Base-by-base conservation (phyloP, 1,140 invertebrate genomes). In the Drosophila watanabei region DNA sequence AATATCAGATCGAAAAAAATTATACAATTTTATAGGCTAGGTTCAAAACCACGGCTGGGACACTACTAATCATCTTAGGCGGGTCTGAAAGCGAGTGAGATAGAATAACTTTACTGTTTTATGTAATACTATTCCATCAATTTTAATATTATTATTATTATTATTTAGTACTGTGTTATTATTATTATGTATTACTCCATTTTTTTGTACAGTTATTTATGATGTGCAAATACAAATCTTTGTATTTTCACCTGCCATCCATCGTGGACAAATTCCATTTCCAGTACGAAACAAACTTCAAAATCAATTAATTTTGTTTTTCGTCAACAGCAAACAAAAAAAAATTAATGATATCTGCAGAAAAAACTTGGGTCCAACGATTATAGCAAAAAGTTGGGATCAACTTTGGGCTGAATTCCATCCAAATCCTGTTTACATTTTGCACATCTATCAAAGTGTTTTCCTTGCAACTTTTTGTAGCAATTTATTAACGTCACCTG, bases 401-500 rank as follows among this genome's bases (percentile, higher is more conserved):
- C 75, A 85, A 60, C 63, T 71, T 24, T 73, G 75, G 59, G 37
- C 18, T 43, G 33, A 45, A 52, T 73, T 61, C 32, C 65, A 56
- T 51, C 39, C 45, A 62, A 52, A 59, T 72, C 57, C 60, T 28
- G 60, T 59, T 75, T 78, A 48, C 69, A 51, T 39, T 69, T 65
- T 69, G 9, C 62, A 48, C 85, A 89, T 86, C 85, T 85, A 91
- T 91, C 85, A 92, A 57, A 54, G 43, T 69, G 75, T 68, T 77
- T 78, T 65, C 75, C 70, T 76, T 85, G 54, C 66, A 54, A 73
- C 84, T 91, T 88, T 83, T 70, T 57, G 66, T 14, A n/a, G 76
- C 80, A 88, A 91, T 88, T 84, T 91, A 82, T 91, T 83, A 61
- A 80, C 75, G 80, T 87, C 87, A 84, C 70, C 88, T 72, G 80